Percentiles rank a stretch among this genome's conserved stretches.
These are phyloP conservation scores for Tetranychus truncatus DNA, from an alignment of 2,888 invertebrate species.

Conservation along the genomic window DNA sequence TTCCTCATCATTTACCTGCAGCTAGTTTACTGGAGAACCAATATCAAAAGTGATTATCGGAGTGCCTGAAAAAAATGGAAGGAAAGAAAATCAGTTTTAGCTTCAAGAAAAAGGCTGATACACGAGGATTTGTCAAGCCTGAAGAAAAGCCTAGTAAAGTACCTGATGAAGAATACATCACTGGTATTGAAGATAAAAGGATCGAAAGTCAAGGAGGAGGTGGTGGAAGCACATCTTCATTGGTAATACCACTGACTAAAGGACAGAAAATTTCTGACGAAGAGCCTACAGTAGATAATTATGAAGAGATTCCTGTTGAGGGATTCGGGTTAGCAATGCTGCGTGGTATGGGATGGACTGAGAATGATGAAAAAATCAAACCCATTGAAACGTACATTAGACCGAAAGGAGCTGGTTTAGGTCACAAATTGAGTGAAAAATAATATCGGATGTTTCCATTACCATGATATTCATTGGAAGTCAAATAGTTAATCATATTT, in stretches of 20 bases:
- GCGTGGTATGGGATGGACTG: slow-evolving; percentile 63
- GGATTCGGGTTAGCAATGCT: slow-evolving; percentile 83
- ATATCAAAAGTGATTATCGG: background rate
- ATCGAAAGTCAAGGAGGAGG: background rate
- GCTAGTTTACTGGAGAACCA: no score
- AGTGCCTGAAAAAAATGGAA: background rate
- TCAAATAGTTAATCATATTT: background rate
- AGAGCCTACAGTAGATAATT: slow-evolving; percentile 44
- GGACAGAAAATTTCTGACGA: background rate
- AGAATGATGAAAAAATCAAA: slow-evolving; percentile 37
- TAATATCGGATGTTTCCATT: background rate
- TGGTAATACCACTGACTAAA: background rate
- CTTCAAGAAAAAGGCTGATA: background rate
- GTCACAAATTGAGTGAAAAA: slow-evolving; percentile 33
- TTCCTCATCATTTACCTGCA: no score
- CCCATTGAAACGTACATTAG: slow-evolving; percentile 49
- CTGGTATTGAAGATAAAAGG: background rate
- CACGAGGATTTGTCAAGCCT: background rate
- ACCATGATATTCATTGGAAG: background rate
- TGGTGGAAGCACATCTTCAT: background rate
- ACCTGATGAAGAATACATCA: slow-evolving; percentile 6
- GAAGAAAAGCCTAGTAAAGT: slow-evolving; percentile 18
- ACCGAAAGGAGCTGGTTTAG: slow-evolving; percentile 82
- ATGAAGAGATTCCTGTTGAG: slow-evolving; percentile 49
- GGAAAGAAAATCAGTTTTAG: background rate